Percentiles rank a stretch among this genome's conserved stretches.
Conservation (phyloP, 2,113 vertebrate genomes). For the Anarhynchus alexandrinus region DNA sequence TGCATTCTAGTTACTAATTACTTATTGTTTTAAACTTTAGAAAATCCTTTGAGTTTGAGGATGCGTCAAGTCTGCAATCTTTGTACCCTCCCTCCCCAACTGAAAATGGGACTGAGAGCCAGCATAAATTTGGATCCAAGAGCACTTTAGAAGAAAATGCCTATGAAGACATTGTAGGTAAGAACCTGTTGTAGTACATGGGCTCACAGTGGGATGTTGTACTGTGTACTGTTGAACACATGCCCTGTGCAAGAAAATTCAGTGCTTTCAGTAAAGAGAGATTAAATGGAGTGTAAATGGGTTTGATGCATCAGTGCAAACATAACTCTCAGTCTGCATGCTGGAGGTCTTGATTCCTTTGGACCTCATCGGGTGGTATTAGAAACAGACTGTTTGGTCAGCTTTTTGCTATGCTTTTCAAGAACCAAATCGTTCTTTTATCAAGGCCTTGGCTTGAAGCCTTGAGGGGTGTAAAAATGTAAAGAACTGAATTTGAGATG, state of each 20-base stretch:
- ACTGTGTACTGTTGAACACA: neutral
- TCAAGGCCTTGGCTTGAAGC: neutral
- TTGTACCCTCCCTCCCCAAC: conserved; percentile 86
- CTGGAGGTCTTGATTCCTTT: conserved; percentile 2
- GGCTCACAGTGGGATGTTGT: neutral
- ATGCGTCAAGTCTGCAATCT: conserved; percentile 85
- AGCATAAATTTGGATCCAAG: conserved; percentile 87
- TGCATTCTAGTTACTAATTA: neutral
- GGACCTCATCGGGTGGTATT: neutral
- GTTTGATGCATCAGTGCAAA: neutral
- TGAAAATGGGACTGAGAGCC: conserved; percentile 90
- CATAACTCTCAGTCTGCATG: neutral
- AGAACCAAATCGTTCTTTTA: neutral
- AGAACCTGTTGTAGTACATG: conserved; percentile 36
- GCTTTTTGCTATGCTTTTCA: conserved; percentile 10
- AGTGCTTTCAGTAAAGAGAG: neutral
- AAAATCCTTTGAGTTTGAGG: conserved; percentile 93
- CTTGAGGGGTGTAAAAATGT: conserved; percentile 11
- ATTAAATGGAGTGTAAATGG: neutral
- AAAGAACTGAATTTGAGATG: neutral
- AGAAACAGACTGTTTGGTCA: conserved; percentile 6
- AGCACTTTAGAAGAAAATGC: conserved; percentile 98
- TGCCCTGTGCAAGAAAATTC: neutral
- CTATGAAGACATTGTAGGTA: conserved; percentile 98
- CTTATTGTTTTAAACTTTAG: conserved; percentile 70